A percentile compares a stretch with the other conserved stretches of the same genome.
Evolutionary conservation across 2,113 vertebrate genomes (phyloP).

Genomic region (Pitta sordida): DNA sequence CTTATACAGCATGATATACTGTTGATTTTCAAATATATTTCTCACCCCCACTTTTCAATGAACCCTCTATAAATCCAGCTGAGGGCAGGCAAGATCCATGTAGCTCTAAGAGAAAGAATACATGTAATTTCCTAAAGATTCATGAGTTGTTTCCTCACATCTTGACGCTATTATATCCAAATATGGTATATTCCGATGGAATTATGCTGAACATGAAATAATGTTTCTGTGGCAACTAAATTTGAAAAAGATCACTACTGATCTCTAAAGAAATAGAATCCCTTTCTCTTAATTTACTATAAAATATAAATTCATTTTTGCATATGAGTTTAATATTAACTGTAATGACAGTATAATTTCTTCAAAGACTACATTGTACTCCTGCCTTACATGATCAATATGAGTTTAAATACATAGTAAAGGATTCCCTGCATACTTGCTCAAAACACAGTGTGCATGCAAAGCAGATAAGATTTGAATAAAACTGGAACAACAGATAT

Average conservation of each 20-base stretch:
- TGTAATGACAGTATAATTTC: slow-evolving; percentile 7
- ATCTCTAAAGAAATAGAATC: slow-evolving; percentile 7
- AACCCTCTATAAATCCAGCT: slow-evolving; percentile 57
- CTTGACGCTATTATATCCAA: background rate
- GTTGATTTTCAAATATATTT: background rate
- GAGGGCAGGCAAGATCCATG: slow-evolving; percentile 69
- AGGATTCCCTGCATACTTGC: background rate
- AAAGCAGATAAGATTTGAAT: background rate
- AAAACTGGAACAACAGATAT: background rate
- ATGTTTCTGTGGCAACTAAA: background rate
- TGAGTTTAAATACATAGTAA: background rate
- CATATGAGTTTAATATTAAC: slow-evolving; percentile 3
- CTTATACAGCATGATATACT: background rate
- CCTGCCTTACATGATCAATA: background rate
- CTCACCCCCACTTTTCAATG: background rate
- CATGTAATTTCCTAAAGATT: slow-evolving; percentile 17
- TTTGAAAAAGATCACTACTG: background rate
- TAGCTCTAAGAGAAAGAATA: background rate
- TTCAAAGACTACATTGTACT: background rate
- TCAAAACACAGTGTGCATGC: background rate
- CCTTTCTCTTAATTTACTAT: slow-evolving; percentile 6
- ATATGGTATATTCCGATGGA: slow-evolving; percentile 2
- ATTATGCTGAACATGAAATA: background rate
- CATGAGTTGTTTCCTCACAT: slow-evolving; percentile 18
- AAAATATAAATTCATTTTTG: background rate